Percentiles rank a stretch among this genome's conserved stretches.
Conservation (phyloP, 2,797 vertebrate species). For the Amazonetta brasiliensis region DNA sequence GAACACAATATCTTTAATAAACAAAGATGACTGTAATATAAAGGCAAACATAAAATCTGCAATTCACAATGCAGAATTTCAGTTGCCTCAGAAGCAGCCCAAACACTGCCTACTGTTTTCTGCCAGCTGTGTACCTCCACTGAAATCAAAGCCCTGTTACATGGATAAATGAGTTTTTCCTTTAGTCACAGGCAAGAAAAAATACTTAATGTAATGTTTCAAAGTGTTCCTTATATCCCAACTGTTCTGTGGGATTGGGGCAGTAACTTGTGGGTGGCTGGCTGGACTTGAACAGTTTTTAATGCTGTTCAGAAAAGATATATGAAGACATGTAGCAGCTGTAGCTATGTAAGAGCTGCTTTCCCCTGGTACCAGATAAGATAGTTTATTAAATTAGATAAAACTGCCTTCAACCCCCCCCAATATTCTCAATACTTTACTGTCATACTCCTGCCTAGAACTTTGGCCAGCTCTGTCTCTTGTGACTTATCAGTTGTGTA, state of each 20-base stretch:
- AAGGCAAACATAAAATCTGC: background rate
- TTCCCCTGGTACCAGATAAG: conserved; percentile 36
- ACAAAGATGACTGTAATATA: background rate
- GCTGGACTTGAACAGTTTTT: background rate
- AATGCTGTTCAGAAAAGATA: background rate
- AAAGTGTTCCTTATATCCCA: background rate
- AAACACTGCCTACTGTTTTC: background rate
- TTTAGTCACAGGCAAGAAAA: background rate
- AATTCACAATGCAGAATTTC: background rate
- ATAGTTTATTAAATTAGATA: background rate
- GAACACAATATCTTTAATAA: background rate
- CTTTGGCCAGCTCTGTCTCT: background rate
- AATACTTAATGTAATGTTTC: background rate
- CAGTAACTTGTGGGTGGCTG: background rate
- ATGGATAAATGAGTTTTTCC: background rate
- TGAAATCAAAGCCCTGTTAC: background rate
- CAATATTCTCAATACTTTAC: background rate
- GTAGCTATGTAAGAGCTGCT: background rate
- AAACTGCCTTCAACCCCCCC: background rate
- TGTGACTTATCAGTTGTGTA: background rate
- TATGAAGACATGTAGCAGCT: background rate
- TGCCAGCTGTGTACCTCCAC: background rate
- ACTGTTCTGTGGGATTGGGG: background rate
- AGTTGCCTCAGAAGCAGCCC: background rate
- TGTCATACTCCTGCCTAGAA: background rate